Base-by-base conservation (phyloP, 2,888 invertebrate species). In the Branchellion lobata region DNA sequence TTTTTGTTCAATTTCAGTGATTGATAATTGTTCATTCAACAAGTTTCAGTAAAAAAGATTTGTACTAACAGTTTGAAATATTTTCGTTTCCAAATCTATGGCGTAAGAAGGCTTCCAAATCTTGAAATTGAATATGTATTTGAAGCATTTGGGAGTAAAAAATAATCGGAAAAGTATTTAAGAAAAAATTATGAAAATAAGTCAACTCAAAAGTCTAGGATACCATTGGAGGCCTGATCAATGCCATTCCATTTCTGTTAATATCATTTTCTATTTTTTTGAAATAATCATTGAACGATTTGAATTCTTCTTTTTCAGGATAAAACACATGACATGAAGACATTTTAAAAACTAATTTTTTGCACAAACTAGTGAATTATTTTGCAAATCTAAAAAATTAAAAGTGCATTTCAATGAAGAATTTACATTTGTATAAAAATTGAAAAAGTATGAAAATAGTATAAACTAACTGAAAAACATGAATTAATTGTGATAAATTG, bases 261-360 rank as follows among this genome's bases (percentile, higher is more conserved):
- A 57, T n/a, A 14, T 57, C 61, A 18, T 57, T 18, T 57, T 57
- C n/a, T 24, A 57, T 57, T 57, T 57, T 57, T 24, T 24, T 57
- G 24, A 57, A 57, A 57, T 57, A 57, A 18, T 57, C 21, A 18
- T 3, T 5, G 21, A 18, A 57, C 3, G 21, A 24, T 57, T 57
- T 57, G n/a, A 57, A 57, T 57, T 57, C 61, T 24, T 57, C 24
- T 57, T 57, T 57, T 57, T n/a, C n/a, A 14, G 61, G 61, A n/a
- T 57, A 57, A 18, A 57, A 57, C 5, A 57, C 61, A 14, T 5
- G 61, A n/a, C n/a, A 18, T 24, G 14, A 18, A 57, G 5, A 5
- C 61, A 57, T 57, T 14, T 40, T 40, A 14, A 40, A 40, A n/a
- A n/a, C n/a, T n/a, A n/a, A n/a, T n/a, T n/a, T n/a, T n/a, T n/a